These are phyloP conservation scores for Toxostoma redivivum DNA, from an alignment of 2,113 vertebrate genomes.

Conservation along the genomic window DNA sequence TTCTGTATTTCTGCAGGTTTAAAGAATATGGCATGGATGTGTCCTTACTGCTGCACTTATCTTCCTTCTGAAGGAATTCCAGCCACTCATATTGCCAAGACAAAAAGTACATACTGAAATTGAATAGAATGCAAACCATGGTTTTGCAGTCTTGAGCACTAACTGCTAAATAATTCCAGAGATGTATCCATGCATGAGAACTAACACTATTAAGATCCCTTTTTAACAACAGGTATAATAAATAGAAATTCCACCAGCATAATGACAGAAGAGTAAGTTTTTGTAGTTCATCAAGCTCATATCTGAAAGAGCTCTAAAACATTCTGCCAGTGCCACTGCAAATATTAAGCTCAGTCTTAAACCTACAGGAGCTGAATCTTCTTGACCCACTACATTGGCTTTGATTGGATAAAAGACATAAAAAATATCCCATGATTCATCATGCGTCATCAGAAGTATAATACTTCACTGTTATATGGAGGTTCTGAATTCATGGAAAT, in stretches of 20 bases:
- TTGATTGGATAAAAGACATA: background rate
- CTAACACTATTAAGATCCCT: background rate
- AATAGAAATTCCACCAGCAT: background rate
- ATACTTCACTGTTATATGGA: background rate
- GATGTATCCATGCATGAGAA: background rate
- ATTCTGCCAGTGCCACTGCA: background rate
- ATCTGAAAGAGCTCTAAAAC: background rate
- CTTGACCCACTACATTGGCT: background rate
- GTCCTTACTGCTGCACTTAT: constrained; percentile 48
- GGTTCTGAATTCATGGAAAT: background rate
- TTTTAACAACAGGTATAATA: background rate
- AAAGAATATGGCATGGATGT: constrained; percentile 39
- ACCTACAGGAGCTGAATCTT: background rate
- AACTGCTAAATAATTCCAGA: background rate
- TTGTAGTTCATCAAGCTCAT: background rate
- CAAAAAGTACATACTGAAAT: constrained; percentile 44
- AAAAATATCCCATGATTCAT: background rate
- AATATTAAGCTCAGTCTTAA: background rate
- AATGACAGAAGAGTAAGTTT: background rate
- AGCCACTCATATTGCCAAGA: constrained; percentile 57
- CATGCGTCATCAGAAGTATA: background rate
- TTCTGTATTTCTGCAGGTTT: constrained; percentile 58
- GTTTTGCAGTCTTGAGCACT: constrained; percentile 3
- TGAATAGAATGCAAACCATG: constrained; percentile 53
- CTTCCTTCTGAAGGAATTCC: constrained; percentile 62